Evolutionary conservation across 2,888 invertebrate species (phyloP), one percentile per base, ranked within the genome.

Genomic region (Chymomyza procnemis): DNA sequence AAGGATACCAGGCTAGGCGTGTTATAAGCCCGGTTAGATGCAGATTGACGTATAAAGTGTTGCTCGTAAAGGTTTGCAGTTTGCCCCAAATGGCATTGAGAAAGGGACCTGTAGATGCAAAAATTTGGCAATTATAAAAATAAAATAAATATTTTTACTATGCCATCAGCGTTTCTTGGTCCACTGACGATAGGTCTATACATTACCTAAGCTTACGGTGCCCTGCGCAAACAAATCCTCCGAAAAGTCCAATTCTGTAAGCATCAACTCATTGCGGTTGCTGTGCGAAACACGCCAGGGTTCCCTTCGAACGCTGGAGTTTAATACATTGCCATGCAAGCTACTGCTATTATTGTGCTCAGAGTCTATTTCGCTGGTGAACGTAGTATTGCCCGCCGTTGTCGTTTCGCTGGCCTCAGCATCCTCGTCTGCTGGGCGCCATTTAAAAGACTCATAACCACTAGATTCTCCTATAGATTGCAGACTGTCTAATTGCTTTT

Each of bases 11-110:
- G 4, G 97, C 96, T 75, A 99, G 92, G 76, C 96, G 94, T 41
- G 97, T 95, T 57, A 99, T 93, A 30, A 98, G 93, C 4, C 96
- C 96, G 4, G 97, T 98, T 74, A 98, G 92, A 82, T 97, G 95
- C 70, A 97, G 93, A 92, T 98, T 97, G 19, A 96, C 94, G 77
- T 95, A 94, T 69, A 98, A 92, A 55, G 96, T 95, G 81, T 97
- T 96, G 76, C 95, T 94, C 73, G 96, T 93, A 92, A 98, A 95
- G 62, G 94, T 93, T 87, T 96, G 96, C 54, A 97, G 91, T 90
- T 97, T 97, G 77, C 94, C 93, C 81, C 98, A 93, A 63, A 98
- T 91, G 69, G 95, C 94, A 83, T 94, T 95, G 73, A 99, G 92
- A 88, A 99, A 96, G 65, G 96, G 93, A 93, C 97, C 95, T 93